phyloP scores from a whole-genome alignment of 2,888 invertebrate genomes.

The Ethmia dodecea region DNA sequence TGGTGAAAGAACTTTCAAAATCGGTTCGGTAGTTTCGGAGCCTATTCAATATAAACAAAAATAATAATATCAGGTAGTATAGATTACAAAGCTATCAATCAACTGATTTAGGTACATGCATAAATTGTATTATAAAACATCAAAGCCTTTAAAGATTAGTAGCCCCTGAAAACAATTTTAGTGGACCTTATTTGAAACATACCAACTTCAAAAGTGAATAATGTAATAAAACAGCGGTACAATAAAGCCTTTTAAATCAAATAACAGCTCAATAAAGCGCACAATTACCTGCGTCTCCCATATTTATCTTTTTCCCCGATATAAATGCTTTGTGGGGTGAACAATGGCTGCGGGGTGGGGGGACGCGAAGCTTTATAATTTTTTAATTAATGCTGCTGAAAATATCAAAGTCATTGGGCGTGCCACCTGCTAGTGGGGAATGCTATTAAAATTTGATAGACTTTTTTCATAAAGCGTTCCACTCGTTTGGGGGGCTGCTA shows the following conservation, averaged over 20 bases:
- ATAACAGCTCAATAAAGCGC: slow-evolving; percentile 68
- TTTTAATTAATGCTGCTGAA: slow-evolving; percentile 75
- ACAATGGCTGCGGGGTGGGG: slow-evolving; percentile 40
- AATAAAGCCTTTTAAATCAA: slow-evolving; percentile 66
- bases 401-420: slow-evolving; percentile 74
- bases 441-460: slow-evolving; percentile 58
- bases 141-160: no score
- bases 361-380: slow-evolving; percentile 72
- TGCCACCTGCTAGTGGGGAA: slow-evolving; percentile 55
- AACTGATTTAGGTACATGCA: no score
- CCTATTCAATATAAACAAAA: no score
- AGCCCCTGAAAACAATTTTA: no score
- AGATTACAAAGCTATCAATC: no score
- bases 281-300: slow-evolving; percentile 68
- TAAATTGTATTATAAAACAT: no score
- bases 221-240: slow-evolving; percentile 27
- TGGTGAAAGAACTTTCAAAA: no score
- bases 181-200: no score
- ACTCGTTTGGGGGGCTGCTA: slow-evolving; percentile 31
- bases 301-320: slow-evolving; percentile 72
- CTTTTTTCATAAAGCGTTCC: slow-evolving; percentile 55
- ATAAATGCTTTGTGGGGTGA: slow-evolving; percentile 64
- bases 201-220: no score
- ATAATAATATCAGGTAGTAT: no score
- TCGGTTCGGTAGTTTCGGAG: no score